Conservation (phyloP, 2,797 vertebrate genomes). For the Anableps anableps region DNA sequence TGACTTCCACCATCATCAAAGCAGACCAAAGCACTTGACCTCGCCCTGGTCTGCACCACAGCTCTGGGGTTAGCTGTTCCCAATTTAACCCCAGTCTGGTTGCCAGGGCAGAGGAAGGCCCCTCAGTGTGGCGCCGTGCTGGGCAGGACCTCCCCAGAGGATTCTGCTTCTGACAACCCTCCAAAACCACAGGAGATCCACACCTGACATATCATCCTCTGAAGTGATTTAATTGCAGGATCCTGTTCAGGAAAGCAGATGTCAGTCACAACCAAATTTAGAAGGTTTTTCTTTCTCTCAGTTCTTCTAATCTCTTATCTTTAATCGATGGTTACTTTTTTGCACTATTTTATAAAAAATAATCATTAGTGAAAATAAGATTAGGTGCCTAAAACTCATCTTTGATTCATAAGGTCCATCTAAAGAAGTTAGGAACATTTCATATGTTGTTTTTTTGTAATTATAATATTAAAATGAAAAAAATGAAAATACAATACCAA, state of each 20-base stretch:
- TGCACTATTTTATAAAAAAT: neutral
- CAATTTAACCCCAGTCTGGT: constrained; percentile 75
- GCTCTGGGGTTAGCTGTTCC: constrained; percentile 74
- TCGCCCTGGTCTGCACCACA: constrained; percentile 71
- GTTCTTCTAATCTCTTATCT: neutral
- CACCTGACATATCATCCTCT: constrained; percentile 44
- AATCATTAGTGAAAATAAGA: neutral
- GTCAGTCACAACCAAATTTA: constrained; percentile 7
- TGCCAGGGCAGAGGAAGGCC: constrained; percentile 57
- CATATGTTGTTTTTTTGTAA: neutral
- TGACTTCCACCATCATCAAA: constrained; percentile 73
- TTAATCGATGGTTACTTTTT: neutral
- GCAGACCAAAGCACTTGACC: constrained; percentile 70
- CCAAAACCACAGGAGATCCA: constrained; percentile 57
- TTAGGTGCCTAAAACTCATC: neutral
- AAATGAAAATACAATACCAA: neutral
- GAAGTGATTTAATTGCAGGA: constrained; percentile 34
- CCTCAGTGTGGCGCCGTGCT: constrained; percentile 61
- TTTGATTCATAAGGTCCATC: neutral
- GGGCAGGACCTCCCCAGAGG: constrained; percentile 70
- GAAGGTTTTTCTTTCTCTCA: neutral
- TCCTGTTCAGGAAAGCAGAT: constrained; percentile 9
- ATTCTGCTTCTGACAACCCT: constrained; percentile 50
- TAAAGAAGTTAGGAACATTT: neutral
- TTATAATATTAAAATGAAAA: neutral